These are phyloP conservation scores for Physella acuta DNA, from an alignment of 1,140 invertebrate species.

Conservation along the genomic window DNA sequence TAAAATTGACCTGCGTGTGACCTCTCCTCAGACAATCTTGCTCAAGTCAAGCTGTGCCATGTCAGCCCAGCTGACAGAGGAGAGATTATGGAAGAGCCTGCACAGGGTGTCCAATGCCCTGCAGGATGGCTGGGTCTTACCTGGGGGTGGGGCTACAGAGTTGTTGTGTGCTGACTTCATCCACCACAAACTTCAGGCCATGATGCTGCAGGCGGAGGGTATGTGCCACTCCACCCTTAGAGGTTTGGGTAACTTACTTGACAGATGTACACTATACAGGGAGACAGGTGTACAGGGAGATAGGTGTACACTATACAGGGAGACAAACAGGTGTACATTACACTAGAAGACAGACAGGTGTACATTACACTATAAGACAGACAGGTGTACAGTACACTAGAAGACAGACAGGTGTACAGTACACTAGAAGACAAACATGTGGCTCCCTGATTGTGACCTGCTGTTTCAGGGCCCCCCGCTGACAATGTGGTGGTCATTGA, in stretches of 20 bases:
- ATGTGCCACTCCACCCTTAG: not conserved
- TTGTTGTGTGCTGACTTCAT: slow-evolving; percentile 1
- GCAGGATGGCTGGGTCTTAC: not conserved
- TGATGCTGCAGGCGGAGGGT: not conserved
- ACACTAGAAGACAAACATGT: too few relatives aligned
- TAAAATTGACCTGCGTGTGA: too few relatives aligned
- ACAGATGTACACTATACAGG: not conserved
- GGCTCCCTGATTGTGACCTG: too few relatives aligned
- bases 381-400: too few relatives aligned
- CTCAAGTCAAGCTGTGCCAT: not conserved
- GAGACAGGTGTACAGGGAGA: not conserved
- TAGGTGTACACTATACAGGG: too few relatives aligned
- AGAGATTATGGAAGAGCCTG: slow-evolving; percentile 11
- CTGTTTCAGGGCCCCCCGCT: too few relatives aligned
- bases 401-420: too few relatives aligned
- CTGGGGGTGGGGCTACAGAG: slow-evolving; percentile 10
- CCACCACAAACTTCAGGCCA: not conserved
- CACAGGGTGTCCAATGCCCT: not conserved
- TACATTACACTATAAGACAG: too few relatives aligned
- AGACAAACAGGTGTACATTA: not conserved
- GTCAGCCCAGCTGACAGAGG: slow-evolving; percentile 11
- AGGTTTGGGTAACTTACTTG: not conserved
- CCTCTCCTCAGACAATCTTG: slow-evolving; percentile 2
- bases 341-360: too few relatives aligned
- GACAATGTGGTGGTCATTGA: too few relatives aligned